Evolutionary conservation across 2,888 invertebrate species (phyloP), one percentile per base, ranked within the genome.

Genomic region (Caenorhabditis sp.): DNA sequence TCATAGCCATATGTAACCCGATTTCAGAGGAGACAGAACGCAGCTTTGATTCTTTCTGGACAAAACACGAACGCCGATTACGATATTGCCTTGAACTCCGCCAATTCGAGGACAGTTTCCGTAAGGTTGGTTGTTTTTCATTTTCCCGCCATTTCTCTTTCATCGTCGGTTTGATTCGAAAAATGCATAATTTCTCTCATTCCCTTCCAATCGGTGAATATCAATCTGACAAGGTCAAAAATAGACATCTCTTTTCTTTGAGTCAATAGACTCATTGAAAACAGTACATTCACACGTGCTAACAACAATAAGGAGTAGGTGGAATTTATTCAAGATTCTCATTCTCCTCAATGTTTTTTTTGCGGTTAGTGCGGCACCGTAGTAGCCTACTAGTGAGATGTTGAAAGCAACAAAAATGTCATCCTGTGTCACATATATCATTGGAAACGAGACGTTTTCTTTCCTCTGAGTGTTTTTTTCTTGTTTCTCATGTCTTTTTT

Each of bases 21-120:
- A 49, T 84, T 86, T 44, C 82, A 86, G 89, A 88, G 68, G 90
- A 91, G 75, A 97, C 97, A 88, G 96, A 96, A 93, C 94, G 95
- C 90, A 96, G 96, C 86, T 97, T 98, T 93, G 96, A 97, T 93
- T 95, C 95, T 90, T 97, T 97, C 93, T 98, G 97, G 97, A 95
- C 95, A 76, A 95, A 95, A 91, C 97, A 98, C 94, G 96, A 96
- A 90, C 95, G 95, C 66, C 95, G 96, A 91, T 94, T 98, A 92
- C 95, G 95, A 91, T 96, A 97, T 93, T 97, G 97, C 93, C 94
- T 98, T 87, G 95, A 96, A 91, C 94, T 98, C 92, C 94, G 97
- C 90, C 95, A 96, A 90, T 98, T 98, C 94, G 97, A 98, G 94
- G 96, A 96, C 92, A 96, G 96, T 92, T 98, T 98, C 93, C 95